Evolutionary conservation across 2,888 invertebrate genomes (phyloP), one percentile per base, ranked within the genome.

Genomic region (Acleris holmiana): DNA sequence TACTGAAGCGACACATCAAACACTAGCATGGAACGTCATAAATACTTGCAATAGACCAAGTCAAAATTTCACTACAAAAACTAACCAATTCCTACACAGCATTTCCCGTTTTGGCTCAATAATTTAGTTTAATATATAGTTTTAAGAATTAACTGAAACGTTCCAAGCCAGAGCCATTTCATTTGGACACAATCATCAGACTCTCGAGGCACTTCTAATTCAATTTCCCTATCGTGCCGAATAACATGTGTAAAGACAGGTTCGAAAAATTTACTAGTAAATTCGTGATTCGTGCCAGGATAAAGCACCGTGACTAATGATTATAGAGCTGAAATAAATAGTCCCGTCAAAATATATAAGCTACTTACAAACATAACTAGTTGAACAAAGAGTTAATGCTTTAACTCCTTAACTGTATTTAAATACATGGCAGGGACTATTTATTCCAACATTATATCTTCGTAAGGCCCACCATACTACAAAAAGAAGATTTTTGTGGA

Each of bases 281-380:
- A 89, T 89, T 89, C 89, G 89, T 87, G 80, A 70, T 72, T 84
- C 78, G 84, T 88, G 86, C 86, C 81, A 74, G 76, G 69, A 72
- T 71, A 69, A 76, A 83, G 79, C 81, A 82, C 79, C 78, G 74
- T 76, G 53, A 59, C 23, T 50, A 29, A 35, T 58, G 66, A 29
- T 29, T 29, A 29, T 6, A 25, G 41, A 50, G 71, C 69, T 55
- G 66, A 54, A 35, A 54, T 35, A 67, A 56, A 55, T 60, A 23
- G 59, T 49, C 18, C 48, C 29, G 41, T 44, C 8, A 2, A n/a
- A n/a, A n/a, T 46, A 25, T 35, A 35, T 35, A 13, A 8, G 4
- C 35, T 35, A 35, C 35, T 35, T 35, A 35, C 35, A 13, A 35
- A 35, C 13, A 35, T 13, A 35, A 35, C 13, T 35, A 35, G 13